phyloP scores from a whole-genome alignment of 2,113 vertebrate genomes.

The Gadus macrocephalus region DNA sequence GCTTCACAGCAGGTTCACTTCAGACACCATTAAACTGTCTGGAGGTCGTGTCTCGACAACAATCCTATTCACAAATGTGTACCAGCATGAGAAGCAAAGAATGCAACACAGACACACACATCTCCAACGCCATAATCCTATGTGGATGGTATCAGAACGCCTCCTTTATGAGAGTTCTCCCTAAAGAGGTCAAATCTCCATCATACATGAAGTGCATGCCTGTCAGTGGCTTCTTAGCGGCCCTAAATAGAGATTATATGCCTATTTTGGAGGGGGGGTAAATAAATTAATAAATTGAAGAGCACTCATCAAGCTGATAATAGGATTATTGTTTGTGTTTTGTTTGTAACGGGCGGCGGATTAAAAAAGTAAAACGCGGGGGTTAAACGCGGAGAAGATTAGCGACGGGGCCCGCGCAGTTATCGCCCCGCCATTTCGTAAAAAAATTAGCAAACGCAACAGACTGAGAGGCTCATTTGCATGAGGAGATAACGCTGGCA shows the following conservation, averaged over 20 bases:
- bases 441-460: constrained; percentile 71
- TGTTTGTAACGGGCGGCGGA: constrained; percentile 71
- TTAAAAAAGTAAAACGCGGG: constrained; percentile 69
- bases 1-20: background rate
- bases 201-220: constrained; percentile 22
- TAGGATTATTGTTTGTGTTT: constrained; percentile 75
- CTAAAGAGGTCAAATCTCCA: constrained; percentile 25
- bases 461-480: constrained; percentile 75
- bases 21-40: too few relatives aligned
- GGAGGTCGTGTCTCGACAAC: background rate
- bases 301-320: constrained; percentile 64
- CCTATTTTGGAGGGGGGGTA: constrained; percentile 36
- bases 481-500: constrained; percentile 71
- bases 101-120: constrained; percentile 19
- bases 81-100: constrained; percentile 36
- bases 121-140: constrained; percentile 28
- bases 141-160: constrained; percentile 42
- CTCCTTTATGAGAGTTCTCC: constrained; percentile 35
- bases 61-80: constrained; percentile 43
- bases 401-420: constrained; percentile 58
- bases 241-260: constrained; percentile 63
- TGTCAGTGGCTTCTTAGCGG: constrained; percentile 31
- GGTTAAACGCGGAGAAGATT: constrained; percentile 71
- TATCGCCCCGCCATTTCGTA: constrained; percentile 67
- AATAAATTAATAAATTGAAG: constrained; percentile 45